These are phyloP conservation scores for Liopterus haemorrhoidalis DNA, from an alignment of 2,888 invertebrate genomes.

Conservation along the genomic window DNA sequence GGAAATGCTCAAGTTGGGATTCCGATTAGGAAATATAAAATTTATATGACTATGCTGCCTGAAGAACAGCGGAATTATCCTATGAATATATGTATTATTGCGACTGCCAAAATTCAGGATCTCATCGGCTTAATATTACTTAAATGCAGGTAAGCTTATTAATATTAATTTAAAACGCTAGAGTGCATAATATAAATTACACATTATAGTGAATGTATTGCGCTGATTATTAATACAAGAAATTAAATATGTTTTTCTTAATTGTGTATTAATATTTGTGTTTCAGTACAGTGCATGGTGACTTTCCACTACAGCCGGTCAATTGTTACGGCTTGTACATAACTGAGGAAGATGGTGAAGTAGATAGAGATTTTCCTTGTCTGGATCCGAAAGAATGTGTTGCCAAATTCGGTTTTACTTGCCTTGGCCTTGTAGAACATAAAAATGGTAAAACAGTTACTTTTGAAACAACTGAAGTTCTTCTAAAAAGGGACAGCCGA, in stretches of 20 bases:
- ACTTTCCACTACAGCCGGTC: slow-evolving; percentile 57
- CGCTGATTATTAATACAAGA: slow-evolving; percentile 3
- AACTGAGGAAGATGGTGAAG: slow-evolving; percentile 94
- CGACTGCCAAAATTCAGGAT: slow-evolving; percentile 81
- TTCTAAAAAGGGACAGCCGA: slow-evolving; percentile 25
- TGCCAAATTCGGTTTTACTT: slow-evolving; percentile 87
- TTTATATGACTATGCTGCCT: slow-evolving; percentile 83
- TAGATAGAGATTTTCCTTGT: slow-evolving; percentile 88
- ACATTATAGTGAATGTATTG: too few relatives aligned
- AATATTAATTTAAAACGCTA: too few relatives aligned
- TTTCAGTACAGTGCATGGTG: slow-evolving; percentile 57
- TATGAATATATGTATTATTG: slow-evolving; percentile 71
- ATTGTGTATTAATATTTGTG: slow-evolving; percentile 11
- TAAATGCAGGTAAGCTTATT: slow-evolving; percentile 58
- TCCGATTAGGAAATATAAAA: slow-evolving; percentile 77
- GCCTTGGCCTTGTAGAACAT: slow-evolving; percentile 80
- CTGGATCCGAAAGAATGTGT: slow-evolving; percentile 83
- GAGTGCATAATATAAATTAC: slow-evolving; percentile 10
- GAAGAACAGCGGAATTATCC: slow-evolving; percentile 79
- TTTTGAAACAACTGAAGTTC: slow-evolving; percentile 34
- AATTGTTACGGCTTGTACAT: slow-evolving; percentile 82
- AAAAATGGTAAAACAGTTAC: slow-evolving; percentile 47
- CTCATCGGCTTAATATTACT: slow-evolving; percentile 90
- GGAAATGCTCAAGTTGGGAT: slow-evolving; percentile 77
- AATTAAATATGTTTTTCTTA: slow-evolving; percentile 1